Evolutionary conservation across 2,888 invertebrate species (phyloP).

Genomic region (Agonopterix alstromeriana): DNA sequence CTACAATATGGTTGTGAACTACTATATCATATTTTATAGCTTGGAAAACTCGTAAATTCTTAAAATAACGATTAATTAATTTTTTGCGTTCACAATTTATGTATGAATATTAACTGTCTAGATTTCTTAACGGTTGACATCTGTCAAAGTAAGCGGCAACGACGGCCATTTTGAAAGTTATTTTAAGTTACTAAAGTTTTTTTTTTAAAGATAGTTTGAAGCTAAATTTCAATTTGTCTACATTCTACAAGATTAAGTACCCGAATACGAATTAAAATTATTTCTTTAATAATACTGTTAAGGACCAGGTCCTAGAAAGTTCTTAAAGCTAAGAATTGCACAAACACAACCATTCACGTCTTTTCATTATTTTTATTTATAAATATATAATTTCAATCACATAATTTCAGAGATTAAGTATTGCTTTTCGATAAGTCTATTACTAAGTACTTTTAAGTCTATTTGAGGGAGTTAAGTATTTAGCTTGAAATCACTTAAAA

Average conservation of each 20-base stretch:
- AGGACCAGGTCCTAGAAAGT: conserved; percentile 50
- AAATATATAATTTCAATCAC: conserved; percentile 58
- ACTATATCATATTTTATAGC: too few relatives aligned
- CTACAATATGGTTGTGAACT: too few relatives aligned
- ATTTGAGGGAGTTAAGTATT: too few relatives aligned
- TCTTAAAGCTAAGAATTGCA: conserved; percentile 70
- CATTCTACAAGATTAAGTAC: conserved; percentile 1
- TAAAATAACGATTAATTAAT: too few relatives aligned
- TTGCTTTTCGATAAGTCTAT: conserved; percentile 44
- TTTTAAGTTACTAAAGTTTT: too few relatives aligned
- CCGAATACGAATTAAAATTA: conserved; percentile 1
- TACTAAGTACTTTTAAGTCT: conserved; percentile 8
- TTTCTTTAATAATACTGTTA: conserved; percentile 1
- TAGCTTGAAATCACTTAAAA: too few relatives aligned
- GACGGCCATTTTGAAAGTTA: too few relatives aligned
- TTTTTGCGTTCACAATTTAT: too few relatives aligned
- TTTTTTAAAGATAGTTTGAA: background rate
- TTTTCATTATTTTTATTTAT: conserved; percentile 31
- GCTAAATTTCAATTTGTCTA: background rate
- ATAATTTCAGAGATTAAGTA: conserved; percentile 43
- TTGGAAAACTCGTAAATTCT: too few relatives aligned
- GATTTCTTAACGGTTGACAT: too few relatives aligned
- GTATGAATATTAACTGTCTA: too few relatives aligned
- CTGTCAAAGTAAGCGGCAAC: too few relatives aligned
- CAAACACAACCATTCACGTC: conserved; percentile 71